Conservation (phyloP, 2,888 invertebrate genomes). For the Megaustenia siamemsis region DNA sequence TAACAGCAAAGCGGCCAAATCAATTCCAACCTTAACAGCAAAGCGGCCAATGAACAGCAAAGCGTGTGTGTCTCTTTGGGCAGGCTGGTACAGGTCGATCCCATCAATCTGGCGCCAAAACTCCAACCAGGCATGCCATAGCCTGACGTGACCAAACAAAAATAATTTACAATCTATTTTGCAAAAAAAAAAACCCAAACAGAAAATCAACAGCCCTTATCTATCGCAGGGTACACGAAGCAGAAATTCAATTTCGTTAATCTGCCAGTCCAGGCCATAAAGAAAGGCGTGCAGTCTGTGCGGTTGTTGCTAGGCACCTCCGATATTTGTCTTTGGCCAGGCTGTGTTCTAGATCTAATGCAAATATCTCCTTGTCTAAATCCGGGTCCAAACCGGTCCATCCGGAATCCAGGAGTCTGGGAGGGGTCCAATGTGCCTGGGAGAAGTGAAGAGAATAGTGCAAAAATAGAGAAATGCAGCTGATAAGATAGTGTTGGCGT, state of each 20-base stretch:
- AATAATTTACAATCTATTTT: neutral
- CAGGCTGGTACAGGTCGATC: neutral
- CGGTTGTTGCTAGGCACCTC: constrained; percentile 23
- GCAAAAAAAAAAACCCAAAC: neutral
- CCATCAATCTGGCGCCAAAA: neutral
- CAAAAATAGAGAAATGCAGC: too few relatives aligned
- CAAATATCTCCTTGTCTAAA: neutral
- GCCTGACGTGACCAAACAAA: neutral
- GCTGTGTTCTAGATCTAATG: neutral
- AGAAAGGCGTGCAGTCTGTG: neutral
- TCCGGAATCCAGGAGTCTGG: neutral
- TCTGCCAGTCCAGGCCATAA: neutral
- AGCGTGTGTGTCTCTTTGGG: too few relatives aligned
- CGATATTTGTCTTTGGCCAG: constrained; percentile 4
- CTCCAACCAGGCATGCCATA: neutral
- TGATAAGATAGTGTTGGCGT: too few relatives aligned
- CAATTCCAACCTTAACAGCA: too few relatives aligned
- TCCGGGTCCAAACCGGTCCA: constrained; percentile 17
- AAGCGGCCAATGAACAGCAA: too few relatives aligned
- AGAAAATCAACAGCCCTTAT: neutral
- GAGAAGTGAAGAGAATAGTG: too few relatives aligned
- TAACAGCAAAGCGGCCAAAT: too few relatives aligned
- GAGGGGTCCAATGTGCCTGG: neutral
- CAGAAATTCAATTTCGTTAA: neutral
- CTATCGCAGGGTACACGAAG: neutral